Conservation (phyloP, 23 tunicate species). For the Ascidia mentula region DNA sequence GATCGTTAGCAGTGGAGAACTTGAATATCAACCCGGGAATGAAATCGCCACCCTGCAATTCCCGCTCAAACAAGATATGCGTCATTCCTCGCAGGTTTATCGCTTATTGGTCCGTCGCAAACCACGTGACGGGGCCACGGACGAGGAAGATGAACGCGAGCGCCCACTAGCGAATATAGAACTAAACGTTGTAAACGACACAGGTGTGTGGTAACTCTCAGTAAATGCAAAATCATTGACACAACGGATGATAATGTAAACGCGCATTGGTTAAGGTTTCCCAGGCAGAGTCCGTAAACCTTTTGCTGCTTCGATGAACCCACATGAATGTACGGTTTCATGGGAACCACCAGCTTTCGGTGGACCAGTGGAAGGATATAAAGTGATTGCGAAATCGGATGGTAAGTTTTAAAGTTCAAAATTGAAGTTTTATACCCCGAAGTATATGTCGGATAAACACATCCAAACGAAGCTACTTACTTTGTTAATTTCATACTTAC, state of each 20-base stretch:
- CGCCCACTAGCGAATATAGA: conserved; percentile 77
- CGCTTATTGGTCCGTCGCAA: conserved; percentile 31
- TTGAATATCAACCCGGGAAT: conserved; percentile 58
- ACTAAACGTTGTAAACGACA: conserved; percentile 87
- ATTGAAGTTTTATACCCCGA: not conserved
- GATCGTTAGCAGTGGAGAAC: conserved; percentile 48
- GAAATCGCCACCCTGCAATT: conserved; percentile 55
- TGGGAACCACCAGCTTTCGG: conserved; percentile 92
- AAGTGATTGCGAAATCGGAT: conserved; percentile 54
- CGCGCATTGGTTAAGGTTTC: conserved; percentile 36
- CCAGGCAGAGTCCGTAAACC: conserved; percentile 90
- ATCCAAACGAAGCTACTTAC: no score
- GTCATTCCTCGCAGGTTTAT: conserved; percentile 54
- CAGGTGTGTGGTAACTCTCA: conserved; percentile 25
- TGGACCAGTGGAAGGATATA: conserved; percentile 88
- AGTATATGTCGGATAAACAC: no score
- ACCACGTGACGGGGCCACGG: conserved; percentile 17
- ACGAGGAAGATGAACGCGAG: conserved; percentile 34
- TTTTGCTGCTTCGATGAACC: conserved; percentile 51
- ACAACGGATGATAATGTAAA: not conserved
- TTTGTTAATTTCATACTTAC: no score
- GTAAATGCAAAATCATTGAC: not conserved
- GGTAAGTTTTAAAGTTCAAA: conserved; percentile 33
- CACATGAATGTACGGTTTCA: conserved; percentile 64
- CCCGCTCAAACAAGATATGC: conserved; percentile 88